Evolutionary conservation across 1,140 invertebrate genomes (phyloP), one percentile per base, ranked within the genome.

Genomic region (Zaprionus ghesquierei): DNA sequence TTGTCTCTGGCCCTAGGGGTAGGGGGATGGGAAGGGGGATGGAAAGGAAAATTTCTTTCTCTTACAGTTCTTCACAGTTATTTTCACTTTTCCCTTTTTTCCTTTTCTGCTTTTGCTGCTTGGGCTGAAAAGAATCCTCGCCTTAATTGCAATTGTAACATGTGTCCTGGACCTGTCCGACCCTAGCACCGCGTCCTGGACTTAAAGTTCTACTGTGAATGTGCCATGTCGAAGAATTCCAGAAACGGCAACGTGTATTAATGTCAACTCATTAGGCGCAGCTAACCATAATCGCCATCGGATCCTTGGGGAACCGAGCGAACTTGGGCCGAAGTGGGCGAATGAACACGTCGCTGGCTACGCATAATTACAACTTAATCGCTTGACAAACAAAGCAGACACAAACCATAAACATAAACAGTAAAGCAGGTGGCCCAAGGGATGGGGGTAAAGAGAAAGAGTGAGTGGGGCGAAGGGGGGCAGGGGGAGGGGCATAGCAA

Each of bases 311-410:
- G 50, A 61, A 22, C 23, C 50, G 9, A 41, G 1, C 20, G 46
- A 56, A 44, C 27, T 29, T 49, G 23, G 3, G 12, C 33, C 12
- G 3, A 38, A 38, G 33, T n/a, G 33, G n/a, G 35, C 10, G 33
- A 31, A 22, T 59, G 69, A 71, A 78, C 81, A 87, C 81, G 81
- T 86, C 81, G 81, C 86, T 79, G 82, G 82, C 81, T 68, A 76
- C 78, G 82, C 78, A 86, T 86, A 86, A 86, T 86, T 86, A 86
- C 81, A 87, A 87, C 81, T 86, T 86, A 86, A 86, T 86, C 81
- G 81, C 79, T 87, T 81, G 66, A 87, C 82, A 86, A 86, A 86
- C 81, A 86, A 86, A 87, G 61, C 79, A 87, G 64, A 78, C 82
- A 69, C 82, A 85, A 41, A 63, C 75, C 61, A 79, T 63, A 70